A percentile compares a stretch with the other conserved stretches of the same genome.
Evolutionary conservation across 2,113 vertebrate genomes (phyloP).

Genomic region (Ranitomeya variabilis): DNA sequence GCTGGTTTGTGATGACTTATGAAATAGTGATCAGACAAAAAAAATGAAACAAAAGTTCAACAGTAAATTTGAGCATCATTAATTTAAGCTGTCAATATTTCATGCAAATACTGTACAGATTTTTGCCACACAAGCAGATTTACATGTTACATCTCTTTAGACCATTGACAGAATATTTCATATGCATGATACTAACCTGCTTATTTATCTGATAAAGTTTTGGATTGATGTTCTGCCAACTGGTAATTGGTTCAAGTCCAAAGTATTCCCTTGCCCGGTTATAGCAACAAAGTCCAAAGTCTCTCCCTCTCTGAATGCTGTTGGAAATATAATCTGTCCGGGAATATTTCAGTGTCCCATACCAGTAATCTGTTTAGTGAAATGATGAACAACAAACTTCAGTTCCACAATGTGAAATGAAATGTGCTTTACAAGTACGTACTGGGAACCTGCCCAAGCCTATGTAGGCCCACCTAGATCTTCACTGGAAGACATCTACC

Average conservation of each 20-base stretch:
- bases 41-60: no score
- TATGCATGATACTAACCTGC: background rate
- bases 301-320: conserved; percentile 81
- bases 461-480: background rate
- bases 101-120: background rate
- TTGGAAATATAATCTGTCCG: conserved; percentile 79
- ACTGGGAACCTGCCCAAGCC: background rate
- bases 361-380: conserved; percentile 81
- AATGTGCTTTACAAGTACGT: background rate
- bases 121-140: background rate
- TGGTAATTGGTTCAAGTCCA: conserved; percentile 70
- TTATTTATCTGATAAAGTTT: conserved; percentile 53
- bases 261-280: conserved; percentile 73
- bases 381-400: background rate
- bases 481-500: background rate
- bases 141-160: background rate
- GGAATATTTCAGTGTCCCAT: conserved; percentile 78
- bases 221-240: conserved; percentile 80
- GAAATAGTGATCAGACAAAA: no score
- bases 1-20: no score
- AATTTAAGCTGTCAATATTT: background rate
- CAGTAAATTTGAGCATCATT: no score
- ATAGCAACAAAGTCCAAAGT: conserved; percentile 82
- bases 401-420: background rate
- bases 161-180: no score